Conservation (phyloP, 2,888 invertebrate species). For the Bombylius discolor region DNA sequence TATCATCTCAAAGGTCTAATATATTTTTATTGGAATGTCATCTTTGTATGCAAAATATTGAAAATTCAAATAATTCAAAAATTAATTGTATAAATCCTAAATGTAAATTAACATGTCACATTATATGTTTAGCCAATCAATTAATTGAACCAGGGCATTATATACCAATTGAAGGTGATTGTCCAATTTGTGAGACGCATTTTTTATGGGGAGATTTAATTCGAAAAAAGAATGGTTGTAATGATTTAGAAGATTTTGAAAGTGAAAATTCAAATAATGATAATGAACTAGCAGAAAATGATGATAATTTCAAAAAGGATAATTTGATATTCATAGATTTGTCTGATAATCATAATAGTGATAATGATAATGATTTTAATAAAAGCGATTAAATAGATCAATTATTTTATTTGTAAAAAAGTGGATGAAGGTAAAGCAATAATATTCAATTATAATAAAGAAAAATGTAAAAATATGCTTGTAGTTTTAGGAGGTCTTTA, state of each 20-base stretch:
- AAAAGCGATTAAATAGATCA: too few species aligned
- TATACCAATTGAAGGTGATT: constrained; percentile 67
- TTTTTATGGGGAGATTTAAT: constrained; percentile 76
- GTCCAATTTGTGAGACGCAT: constrained; percentile 55
- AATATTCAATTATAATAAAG: too few species aligned
- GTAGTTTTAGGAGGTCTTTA: too few species aligned
- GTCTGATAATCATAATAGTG: too few species aligned
- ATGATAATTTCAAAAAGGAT: too few species aligned
- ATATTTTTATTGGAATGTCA: constrained; percentile 31
- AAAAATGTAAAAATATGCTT: too few species aligned
- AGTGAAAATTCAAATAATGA: constrained; percentile 1
- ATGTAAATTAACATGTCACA: constrained; percentile 55
- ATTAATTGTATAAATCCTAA: constrained; percentile 50
- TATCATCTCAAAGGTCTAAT: constrained; percentile 12
- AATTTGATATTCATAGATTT: too few species aligned
- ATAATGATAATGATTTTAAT: too few species aligned
- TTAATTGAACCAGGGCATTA: constrained; percentile 53
- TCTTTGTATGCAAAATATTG: constrained; percentile 38
- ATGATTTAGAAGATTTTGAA: constrained; percentile 14
- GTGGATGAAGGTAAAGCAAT: too few species aligned
- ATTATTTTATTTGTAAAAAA: too few species aligned
- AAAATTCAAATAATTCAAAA: constrained; percentile 25
- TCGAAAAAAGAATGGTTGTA: constrained; percentile 49
- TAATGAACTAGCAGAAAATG: too few species aligned
- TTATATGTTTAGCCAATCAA: constrained; percentile 58